A percentile compares a stretch with the other conserved stretches of the same genome.
phyloP scores from a whole-genome alignment of 2,888 invertebrate species.

The Deilephila elpenor region DNA sequence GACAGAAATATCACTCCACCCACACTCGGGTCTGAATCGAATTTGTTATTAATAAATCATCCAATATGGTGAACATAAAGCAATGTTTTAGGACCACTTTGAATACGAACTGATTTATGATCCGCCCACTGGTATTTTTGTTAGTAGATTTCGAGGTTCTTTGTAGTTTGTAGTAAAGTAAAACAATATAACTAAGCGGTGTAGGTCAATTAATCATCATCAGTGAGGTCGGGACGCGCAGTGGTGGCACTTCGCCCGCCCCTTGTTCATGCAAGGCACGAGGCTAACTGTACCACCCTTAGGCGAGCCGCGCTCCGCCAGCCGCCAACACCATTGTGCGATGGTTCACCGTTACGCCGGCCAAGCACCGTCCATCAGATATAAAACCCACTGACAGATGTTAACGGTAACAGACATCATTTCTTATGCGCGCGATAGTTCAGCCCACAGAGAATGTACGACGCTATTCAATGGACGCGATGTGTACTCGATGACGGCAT shows the following conservation, averaged over 20 bases:
- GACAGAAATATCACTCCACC: neutral
- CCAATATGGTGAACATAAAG: neutral
- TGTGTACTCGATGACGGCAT: constrained; percentile 48
- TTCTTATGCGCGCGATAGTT: constrained; percentile 55
- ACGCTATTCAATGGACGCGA: constrained; percentile 56
- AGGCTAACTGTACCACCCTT: constrained; percentile 54
- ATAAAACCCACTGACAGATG: constrained; percentile 70
- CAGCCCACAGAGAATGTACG: constrained; percentile 46
- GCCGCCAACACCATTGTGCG: constrained; percentile 49
- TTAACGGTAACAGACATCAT: constrained; percentile 73
- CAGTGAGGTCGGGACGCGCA: neutral
- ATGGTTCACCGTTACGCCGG: constrained; percentile 61
- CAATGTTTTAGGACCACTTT: neutral
- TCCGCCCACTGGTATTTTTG: constrained; percentile 2
- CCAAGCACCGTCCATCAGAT: constrained; percentile 70
- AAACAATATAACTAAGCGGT: neutral
- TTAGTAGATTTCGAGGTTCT: neutral
- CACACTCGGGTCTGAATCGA: constrained; percentile 9
- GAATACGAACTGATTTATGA: neutral
- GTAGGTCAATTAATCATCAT: neutral
- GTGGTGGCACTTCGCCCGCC: constrained; percentile 28
- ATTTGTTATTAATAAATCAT: constrained; percentile 13
- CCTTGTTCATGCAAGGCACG: constrained; percentile 33
- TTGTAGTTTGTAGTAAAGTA: neutral
- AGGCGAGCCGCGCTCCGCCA: constrained; percentile 35